phyloP scores from a whole-genome alignment of 2,797 vertebrate species.

The Gadopsis marmoratus region DNA sequence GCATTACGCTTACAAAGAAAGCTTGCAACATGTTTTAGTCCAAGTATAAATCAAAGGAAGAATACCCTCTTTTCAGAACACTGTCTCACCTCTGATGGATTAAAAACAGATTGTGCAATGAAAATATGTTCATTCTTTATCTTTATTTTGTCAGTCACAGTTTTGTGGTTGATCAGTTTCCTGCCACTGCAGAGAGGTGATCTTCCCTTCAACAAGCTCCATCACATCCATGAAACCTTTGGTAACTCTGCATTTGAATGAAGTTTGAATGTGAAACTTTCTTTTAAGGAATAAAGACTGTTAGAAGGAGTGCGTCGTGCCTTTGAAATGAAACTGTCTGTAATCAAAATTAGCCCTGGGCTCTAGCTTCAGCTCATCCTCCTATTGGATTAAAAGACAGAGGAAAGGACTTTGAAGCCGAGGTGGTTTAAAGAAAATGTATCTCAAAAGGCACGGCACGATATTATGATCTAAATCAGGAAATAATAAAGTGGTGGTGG shows the following conservation, averaged over 20 bases:
- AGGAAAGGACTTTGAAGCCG: slow-evolving; percentile 47
- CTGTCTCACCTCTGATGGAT: neutral
- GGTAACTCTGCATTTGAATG: neutral
- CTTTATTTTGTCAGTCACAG: neutral
- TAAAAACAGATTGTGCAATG: neutral
- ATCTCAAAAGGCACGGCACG: slow-evolving; percentile 1
- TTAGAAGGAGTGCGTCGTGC: neutral
- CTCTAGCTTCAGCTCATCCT: slow-evolving; percentile 14
- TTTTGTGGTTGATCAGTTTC: neutral
- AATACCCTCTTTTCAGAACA: neutral
- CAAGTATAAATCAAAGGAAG: neutral
- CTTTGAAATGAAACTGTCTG: slow-evolving; percentile 43
- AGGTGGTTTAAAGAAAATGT: neutral
- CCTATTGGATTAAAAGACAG: slow-evolving; percentile 28
- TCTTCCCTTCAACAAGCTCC: neutral
- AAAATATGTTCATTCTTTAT: neutral
- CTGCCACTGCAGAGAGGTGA: neutral
- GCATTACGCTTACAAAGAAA: neutral
- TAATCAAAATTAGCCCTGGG: slow-evolving; percentile 46
- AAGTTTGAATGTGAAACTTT: neutral
- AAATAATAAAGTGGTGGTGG: slow-evolving; percentile 15
- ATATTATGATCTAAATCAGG: neutral
- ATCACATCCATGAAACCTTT: neutral
- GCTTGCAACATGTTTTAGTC: neutral
- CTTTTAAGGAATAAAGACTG: neutral